A percentile compares a stretch with the other conserved stretches of the same genome.
phyloP scores from a whole-genome alignment of 2,113 vertebrate species.

The Cettia cetti region DNA sequence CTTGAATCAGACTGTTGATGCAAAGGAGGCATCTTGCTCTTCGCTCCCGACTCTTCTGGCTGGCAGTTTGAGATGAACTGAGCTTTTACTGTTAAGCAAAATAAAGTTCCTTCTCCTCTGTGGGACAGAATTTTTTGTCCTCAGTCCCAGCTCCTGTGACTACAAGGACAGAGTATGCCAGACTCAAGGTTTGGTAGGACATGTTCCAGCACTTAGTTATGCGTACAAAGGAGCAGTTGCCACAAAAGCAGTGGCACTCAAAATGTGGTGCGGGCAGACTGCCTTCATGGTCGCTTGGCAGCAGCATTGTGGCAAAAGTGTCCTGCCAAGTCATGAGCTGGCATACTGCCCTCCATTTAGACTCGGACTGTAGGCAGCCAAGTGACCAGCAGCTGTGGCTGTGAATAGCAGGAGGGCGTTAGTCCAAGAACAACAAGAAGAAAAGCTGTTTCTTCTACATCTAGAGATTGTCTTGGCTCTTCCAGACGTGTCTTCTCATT shows the following conservation, averaged over 20 bases:
- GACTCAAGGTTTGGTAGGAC: not conserved
- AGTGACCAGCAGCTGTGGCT: conserved; percentile 71
- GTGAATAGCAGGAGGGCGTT: conserved; percentile 22
- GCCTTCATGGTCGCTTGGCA: conserved; percentile 46
- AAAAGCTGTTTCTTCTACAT: not conserved
- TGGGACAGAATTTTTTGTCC: not conserved
- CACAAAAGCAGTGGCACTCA: conserved; percentile 6
- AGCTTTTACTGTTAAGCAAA: not conserved
- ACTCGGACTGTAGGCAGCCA: conserved; percentile 56
- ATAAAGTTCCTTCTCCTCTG: not conserved
- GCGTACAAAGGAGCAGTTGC: not conserved
- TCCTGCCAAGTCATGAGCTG: conserved; percentile 54
- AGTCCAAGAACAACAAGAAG: conserved; percentile 49
- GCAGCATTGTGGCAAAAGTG: not conserved
- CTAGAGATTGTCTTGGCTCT: conserved; percentile 10
- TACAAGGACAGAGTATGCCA: not conserved
- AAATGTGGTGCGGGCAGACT: conserved; percentile 13
- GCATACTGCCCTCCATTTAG: conserved; percentile 68
- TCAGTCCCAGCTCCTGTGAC: not conserved
- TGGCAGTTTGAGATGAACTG: not conserved
- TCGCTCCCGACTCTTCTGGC: not conserved
- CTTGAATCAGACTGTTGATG: not conserved
- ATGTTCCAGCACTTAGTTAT: not conserved
- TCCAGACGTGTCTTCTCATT: not conserved
- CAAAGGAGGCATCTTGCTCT: not conserved